These are phyloP conservation scores for Chunga burmeisteri DNA, from an alignment of 2,113 vertebrate species.

Conservation along the genomic window DNA sequence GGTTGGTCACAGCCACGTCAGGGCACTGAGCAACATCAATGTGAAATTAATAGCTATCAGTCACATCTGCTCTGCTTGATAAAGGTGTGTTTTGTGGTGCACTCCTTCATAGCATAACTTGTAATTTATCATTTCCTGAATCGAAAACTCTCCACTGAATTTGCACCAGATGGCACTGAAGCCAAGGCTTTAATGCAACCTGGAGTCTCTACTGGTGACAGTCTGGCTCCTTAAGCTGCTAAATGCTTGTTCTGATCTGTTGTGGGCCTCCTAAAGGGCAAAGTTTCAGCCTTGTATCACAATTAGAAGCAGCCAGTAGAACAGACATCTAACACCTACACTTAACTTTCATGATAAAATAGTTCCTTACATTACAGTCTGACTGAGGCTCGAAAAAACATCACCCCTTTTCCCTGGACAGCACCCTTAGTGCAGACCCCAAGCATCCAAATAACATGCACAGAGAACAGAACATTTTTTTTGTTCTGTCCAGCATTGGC, in stretches of 20 bases:
- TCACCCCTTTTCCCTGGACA: background rate
- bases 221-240: background rate
- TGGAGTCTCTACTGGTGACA: background rate
- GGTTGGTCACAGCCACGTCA: background rate
- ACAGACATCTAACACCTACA: background rate
- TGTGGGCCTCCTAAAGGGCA: background rate
- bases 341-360: background rate
- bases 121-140: background rate
- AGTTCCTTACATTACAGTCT: background rate
- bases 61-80: background rate
- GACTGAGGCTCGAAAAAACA: background rate
- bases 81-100: background rate
- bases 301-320: background rate
- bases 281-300: background rate
- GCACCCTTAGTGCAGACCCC: background rate
- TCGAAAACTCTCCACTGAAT: background rate
- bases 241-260: conserved; percentile 14
- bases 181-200: background rate
- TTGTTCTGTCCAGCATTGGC: background rate
- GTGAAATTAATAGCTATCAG: background rate
- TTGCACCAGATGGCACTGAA: background rate
- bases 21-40: background rate
- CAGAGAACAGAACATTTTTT: background rate
- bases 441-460: background rate
- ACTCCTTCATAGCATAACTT: background rate